Conservation (phyloP, 2,797 vertebrate genomes). For the Prunella strophiata region DNA sequence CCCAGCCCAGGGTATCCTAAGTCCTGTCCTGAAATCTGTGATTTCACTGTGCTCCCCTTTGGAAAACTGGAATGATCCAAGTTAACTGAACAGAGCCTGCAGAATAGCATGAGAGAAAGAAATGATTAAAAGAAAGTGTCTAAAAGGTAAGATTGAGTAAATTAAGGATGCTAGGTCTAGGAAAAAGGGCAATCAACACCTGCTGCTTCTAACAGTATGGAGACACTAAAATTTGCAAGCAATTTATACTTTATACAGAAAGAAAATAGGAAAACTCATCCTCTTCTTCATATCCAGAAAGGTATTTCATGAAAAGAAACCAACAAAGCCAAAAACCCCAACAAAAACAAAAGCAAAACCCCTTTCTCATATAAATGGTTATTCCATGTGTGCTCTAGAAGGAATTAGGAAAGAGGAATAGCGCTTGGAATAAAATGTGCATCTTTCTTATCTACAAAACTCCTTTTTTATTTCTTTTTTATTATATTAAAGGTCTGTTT, state of each 20-base stretch:
- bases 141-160: neutral
- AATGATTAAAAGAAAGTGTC: neutral
- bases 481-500: neutral
- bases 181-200: neutral
- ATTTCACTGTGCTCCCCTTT: neutral
- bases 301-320: neutral
- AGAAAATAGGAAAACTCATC: neutral
- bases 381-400: neutral
- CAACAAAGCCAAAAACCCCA: accelerated
- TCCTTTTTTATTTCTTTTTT: neutral
- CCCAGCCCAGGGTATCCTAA: neutral
- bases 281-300: neutral
- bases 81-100: neutral
- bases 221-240: neutral
- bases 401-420: neutral
- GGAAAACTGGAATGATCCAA: neutral
- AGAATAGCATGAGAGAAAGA: neutral
- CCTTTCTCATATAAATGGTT: neutral
- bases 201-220: neutral
- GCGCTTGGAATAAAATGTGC: neutral
- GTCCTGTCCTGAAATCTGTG: accelerated
- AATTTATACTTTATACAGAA: neutral
- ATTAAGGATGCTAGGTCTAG: neutral
- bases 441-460: neutral
- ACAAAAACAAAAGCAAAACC: neutral